These are phyloP conservation scores for Ctenoplectra terminalis DNA, from an alignment of 1,140 invertebrate genomes.

Conservation along the genomic window DNA sequence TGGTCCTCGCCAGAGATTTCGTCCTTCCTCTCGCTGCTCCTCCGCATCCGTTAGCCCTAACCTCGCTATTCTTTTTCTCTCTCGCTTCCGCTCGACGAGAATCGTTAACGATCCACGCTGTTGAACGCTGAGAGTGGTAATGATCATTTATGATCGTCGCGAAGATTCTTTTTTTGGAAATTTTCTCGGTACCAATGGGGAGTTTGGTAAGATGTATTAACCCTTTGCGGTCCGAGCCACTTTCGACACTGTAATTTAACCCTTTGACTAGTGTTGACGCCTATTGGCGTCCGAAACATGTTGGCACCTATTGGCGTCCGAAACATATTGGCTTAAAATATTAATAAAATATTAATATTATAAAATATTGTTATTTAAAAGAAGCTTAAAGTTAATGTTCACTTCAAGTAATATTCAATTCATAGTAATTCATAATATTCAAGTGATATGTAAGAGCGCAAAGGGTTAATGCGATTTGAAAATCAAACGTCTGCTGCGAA, in stretches of 20 bases:
- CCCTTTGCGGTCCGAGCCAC: too few species aligned
- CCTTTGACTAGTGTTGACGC: too few species aligned
- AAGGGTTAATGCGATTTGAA: neutral
- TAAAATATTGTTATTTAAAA: too few species aligned
- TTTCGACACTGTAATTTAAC: too few species aligned
- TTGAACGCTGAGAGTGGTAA: slow-evolving; percentile 24
- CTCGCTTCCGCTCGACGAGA: slow-evolving; percentile 9
- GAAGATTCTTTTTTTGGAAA: neutral
- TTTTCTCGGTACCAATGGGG: neutral
- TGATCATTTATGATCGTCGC: slow-evolving; percentile 18
- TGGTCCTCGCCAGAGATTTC: slow-evolving; percentile 32
- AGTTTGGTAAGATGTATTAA: neutral
- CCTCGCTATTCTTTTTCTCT: slow-evolving; percentile 9
- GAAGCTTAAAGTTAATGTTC: too few species aligned
- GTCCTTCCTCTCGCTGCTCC: slow-evolving; percentile 47
- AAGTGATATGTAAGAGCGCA: too few species aligned
- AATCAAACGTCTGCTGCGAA: neutral
- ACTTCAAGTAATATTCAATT: too few species aligned
- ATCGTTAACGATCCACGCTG: slow-evolving; percentile 56
- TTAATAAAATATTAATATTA: too few species aligned
- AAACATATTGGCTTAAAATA: too few species aligned
- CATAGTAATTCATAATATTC: too few species aligned
- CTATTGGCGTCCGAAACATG: too few species aligned
- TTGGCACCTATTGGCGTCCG: too few species aligned
- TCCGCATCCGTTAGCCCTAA: slow-evolving; percentile 20